phyloP scores from a whole-genome alignment of 2,113 vertebrate genomes.

The Helogale parvula region DNA sequence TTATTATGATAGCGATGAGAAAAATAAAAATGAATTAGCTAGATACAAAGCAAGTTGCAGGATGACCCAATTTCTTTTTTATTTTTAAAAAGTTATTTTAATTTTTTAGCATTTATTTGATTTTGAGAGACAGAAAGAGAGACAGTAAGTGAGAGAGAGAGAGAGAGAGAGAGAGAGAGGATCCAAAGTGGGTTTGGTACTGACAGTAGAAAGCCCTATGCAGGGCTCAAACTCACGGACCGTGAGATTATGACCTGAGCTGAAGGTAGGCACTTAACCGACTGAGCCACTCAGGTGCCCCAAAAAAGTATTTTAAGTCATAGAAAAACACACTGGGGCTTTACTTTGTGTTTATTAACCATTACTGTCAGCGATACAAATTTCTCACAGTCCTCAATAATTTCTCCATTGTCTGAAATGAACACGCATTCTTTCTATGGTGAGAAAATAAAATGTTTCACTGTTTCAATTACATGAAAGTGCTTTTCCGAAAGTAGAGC shows the following conservation, averaged over 20 bases:
- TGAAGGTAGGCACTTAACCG: too few relatives aligned
- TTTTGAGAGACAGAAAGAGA: too few relatives aligned
- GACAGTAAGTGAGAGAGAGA: too few relatives aligned
- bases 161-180: too few relatives aligned
- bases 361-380: not conserved
- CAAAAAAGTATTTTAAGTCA: not conserved
- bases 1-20: not conserved
- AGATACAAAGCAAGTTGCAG: not conserved
- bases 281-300: too few relatives aligned
- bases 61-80: not conserved
- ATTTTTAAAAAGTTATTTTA: not conserved
- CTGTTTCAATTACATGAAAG: not conserved
- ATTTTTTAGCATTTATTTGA: not conserved
- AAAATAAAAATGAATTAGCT: constrained; percentile 12
- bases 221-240: too few relatives aligned
- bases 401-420: not conserved
- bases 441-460: not conserved
- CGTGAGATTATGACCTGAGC: too few relatives aligned
- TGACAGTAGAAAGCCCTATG: too few relatives aligned
- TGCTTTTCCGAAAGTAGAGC: constrained; percentile 47
- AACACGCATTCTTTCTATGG: not conserved
- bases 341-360: not conserved
- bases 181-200: too few relatives aligned
- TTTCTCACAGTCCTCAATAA: not conserved
- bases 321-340: not conserved